These are phyloP conservation scores for Zhuqinia jingwanae DNA, from an alignment of 2,888 invertebrate species.

Conservation along the genomic window DNA sequence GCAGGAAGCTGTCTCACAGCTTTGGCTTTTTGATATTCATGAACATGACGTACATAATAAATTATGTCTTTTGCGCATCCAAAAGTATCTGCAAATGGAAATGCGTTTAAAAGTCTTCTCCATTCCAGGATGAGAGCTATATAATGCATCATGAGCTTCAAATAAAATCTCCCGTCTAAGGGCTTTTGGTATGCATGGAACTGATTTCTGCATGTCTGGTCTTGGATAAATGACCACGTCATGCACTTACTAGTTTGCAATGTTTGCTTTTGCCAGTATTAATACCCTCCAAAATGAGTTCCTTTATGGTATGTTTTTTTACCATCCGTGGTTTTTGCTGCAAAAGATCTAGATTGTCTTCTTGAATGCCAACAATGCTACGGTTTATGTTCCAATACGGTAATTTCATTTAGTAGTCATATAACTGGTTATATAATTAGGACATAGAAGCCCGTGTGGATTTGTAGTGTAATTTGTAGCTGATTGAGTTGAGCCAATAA, in stretches of 20 bases:
- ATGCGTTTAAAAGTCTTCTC: conserved; percentile 14
- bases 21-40: conserved; percentile 44
- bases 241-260: background rate
- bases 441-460: too few species aligned
- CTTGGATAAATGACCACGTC: background rate
- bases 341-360: too few species aligned
- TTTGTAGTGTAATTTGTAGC: too few species aligned
- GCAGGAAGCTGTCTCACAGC: conserved; percentile 19
- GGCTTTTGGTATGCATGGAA: conserved; percentile 30
- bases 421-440: too few species aligned
- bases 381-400: too few species aligned
- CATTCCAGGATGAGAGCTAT: conserved; percentile 18
- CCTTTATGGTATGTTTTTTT: too few species aligned
- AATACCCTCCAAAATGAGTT: background rate
- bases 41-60: conserved; percentile 26
- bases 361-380: too few species aligned
- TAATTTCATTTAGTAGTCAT: too few species aligned
- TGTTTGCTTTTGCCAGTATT: background rate
- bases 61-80: background rate
- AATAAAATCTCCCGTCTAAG: background rate
- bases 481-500: too few species aligned
- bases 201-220: background rate
- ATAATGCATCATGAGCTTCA: conserved; percentile 13
- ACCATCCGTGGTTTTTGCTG: too few species aligned
- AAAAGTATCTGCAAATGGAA: conserved; percentile 16